A percentile compares a stretch with the other conserved stretches of the same genome.
phyloP scores from a whole-genome alignment of 2,113 vertebrate genomes.

The Peucedramus taeniatus region DNA sequence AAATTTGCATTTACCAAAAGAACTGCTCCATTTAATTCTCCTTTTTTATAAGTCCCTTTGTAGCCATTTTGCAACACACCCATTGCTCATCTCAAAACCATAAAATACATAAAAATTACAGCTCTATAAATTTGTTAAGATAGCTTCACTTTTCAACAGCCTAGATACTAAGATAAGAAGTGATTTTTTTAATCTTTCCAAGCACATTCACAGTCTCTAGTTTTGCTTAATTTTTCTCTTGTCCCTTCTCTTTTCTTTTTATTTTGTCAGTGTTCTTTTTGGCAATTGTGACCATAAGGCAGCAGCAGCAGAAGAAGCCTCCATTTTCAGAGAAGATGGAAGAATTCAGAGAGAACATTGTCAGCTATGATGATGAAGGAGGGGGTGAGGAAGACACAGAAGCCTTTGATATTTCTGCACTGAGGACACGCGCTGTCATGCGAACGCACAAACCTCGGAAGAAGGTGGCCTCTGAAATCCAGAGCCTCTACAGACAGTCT shows the following conservation, averaged over 20 bases:
- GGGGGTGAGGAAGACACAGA: constrained; percentile 67
- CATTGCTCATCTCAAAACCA: not conserved
- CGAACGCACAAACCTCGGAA: constrained; percentile 55
- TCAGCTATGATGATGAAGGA: constrained; percentile 78
- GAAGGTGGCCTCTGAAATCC: constrained; percentile 71
- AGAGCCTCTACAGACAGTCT: constrained; percentile 83
- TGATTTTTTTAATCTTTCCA: not conserved
- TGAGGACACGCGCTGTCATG: constrained; percentile 70
- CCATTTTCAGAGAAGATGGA: constrained; percentile 70
- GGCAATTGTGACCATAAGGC: constrained; percentile 76
- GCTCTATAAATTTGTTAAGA: not conserved
- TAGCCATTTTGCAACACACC: not conserved
- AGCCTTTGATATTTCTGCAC: constrained; percentile 71
- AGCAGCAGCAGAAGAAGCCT: constrained; percentile 67
- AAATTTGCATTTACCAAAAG: not conserved
- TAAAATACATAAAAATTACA: not conserved
- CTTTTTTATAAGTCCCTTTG: not conserved
- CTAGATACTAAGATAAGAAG: not conserved
- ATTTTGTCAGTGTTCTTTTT: constrained; percentile 74
- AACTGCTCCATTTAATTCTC: not conserved
- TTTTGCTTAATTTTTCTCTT: not conserved
- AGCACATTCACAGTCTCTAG: not conserved
- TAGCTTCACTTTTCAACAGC: not conserved
- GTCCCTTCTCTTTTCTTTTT: not conserved
- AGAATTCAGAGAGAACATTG: constrained; percentile 81